A percentile compares a stretch with the other conserved stretches of the same genome.
Evolutionary conservation across 1,140 invertebrate genomes (phyloP).

Genomic region (Steinernema feltiae): DNA sequence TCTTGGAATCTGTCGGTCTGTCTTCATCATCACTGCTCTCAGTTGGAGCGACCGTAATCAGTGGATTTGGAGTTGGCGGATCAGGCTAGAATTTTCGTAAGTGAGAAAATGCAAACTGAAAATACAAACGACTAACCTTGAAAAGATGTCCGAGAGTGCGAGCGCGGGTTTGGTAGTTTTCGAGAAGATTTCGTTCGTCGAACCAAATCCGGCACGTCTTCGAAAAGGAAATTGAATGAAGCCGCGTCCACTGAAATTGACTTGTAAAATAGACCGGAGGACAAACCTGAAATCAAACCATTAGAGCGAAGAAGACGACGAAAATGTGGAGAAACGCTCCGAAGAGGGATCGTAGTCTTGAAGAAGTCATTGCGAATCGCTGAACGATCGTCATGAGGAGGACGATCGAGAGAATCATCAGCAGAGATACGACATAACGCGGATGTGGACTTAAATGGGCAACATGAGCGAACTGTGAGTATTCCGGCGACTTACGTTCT

Average conservation of each 20-base stretch:
- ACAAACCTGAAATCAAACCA: background rate
- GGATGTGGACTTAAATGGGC: background rate
- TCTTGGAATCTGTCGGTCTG: background rate
- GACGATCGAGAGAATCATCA: conserved; percentile 9
- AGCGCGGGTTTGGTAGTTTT: background rate
- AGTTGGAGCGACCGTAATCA: background rate
- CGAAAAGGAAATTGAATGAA: background rate
- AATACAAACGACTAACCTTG: background rate
- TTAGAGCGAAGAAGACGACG: background rate
- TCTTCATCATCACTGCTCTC: background rate
- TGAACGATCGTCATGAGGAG: background rate
- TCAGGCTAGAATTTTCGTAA: background rate
- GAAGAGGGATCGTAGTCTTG: background rate
- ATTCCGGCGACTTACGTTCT: background rate
- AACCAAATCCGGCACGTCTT: conserved; percentile 5
- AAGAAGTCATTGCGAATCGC: background rate
- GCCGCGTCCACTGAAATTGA: conserved; percentile 1
- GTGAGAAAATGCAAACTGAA: background rate
- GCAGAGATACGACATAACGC: background rate
- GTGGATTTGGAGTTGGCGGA: background rate
- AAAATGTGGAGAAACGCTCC: background rate
- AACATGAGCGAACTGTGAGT: background rate
- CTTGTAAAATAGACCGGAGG: background rate
- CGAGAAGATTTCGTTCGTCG: background rate
- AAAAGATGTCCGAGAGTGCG: background rate